phyloP scores from a whole-genome alignment of 1,140 invertebrate genomes.

The Euura saliciscinereae region DNA sequence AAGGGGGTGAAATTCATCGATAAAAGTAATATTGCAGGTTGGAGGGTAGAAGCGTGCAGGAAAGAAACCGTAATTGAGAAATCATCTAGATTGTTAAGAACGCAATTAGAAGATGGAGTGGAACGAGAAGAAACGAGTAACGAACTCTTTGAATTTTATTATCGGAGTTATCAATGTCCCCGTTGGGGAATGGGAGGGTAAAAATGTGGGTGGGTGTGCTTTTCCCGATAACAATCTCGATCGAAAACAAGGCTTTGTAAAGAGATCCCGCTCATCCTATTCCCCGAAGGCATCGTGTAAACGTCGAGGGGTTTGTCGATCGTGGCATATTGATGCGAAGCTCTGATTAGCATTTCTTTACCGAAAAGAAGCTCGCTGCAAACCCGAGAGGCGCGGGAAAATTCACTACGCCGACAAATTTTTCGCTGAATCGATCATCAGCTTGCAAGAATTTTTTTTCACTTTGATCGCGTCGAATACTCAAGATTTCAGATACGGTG shows the following conservation, averaged over 20 bases:
- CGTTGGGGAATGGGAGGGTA: background rate
- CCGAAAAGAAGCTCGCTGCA: background rate
- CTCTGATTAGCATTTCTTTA: constrained; percentile 10
- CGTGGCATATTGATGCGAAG: constrained; percentile 9
- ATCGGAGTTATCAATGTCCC: background rate
- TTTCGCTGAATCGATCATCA: background rate
- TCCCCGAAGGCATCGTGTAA: background rate
- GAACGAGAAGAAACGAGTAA: no score
- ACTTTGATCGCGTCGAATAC: background rate
- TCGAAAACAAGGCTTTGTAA: constrained; percentile 8
- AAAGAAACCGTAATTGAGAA: no score
- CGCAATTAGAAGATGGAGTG: no score
- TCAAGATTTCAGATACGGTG: no score
- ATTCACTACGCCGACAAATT: background rate
- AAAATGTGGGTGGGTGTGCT: background rate
- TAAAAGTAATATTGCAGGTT: no score
- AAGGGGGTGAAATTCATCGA: no score
- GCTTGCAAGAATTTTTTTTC: background rate
- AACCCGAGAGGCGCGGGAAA: background rate
- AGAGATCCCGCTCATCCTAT: background rate
- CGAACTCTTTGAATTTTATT: background rate
- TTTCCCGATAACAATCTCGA: background rate
- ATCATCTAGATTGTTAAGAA: no score
- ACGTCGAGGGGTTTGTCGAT: background rate
- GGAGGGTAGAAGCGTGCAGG: no score